A percentile compares a stretch with the other conserved stretches of the same genome.
Evolutionary conservation across 2,797 vertebrate genomes (phyloP).

Genomic region (Alauda arvensis): DNA sequence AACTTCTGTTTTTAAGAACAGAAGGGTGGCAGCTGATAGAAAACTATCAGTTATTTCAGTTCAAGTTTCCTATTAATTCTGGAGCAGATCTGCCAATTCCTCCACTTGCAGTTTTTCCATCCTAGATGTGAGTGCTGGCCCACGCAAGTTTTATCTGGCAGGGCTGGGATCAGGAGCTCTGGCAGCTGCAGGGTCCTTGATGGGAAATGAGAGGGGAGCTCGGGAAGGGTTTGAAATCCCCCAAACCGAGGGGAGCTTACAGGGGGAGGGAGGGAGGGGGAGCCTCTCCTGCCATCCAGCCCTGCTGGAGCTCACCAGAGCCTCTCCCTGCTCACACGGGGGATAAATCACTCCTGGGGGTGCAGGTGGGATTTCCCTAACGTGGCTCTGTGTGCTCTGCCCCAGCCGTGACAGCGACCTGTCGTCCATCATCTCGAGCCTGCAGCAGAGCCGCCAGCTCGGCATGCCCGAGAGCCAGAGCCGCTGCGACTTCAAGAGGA

Average conservation of each 20-base stretch:
- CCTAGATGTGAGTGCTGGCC: slow-evolving; percentile 38
- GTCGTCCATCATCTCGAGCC: slow-evolving; percentile 92
- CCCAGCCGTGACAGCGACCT: slow-evolving; percentile 91
- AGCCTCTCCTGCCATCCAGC: not conserved
- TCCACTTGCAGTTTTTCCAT: slow-evolving; percentile 39
- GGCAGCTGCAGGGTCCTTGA: slow-evolving; percentile 36
- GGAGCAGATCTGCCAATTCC: slow-evolving; percentile 25
- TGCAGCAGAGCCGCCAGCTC: slow-evolving; percentile 92
- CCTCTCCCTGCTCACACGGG: not conserved
- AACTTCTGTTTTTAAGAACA: not conserved
- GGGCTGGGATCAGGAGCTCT: slow-evolving; percentile 20
- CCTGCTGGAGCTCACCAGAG: not conserved
- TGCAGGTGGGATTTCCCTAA: no score
- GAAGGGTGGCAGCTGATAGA: slow-evolving; percentile 32
- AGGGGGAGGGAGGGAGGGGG: not conserved
- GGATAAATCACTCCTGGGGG: accelerated
- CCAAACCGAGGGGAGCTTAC: not conserved
- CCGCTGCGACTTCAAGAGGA: slow-evolving; percentile 85
- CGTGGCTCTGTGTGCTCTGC: slow-evolving; percentile 45
- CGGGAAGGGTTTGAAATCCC: not conserved
- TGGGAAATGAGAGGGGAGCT: slow-evolving; percentile 30
- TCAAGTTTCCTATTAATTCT: slow-evolving; percentile 31
- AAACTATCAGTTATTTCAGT: slow-evolving; percentile 40
- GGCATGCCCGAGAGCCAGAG: slow-evolving; percentile 93
- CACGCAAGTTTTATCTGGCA: slow-evolving; percentile 51